Evolutionary conservation across 1,140 invertebrate species (phyloP), one percentile per base, ranked within the genome.

Genomic region (Drosophila quadrilineata): DNA sequence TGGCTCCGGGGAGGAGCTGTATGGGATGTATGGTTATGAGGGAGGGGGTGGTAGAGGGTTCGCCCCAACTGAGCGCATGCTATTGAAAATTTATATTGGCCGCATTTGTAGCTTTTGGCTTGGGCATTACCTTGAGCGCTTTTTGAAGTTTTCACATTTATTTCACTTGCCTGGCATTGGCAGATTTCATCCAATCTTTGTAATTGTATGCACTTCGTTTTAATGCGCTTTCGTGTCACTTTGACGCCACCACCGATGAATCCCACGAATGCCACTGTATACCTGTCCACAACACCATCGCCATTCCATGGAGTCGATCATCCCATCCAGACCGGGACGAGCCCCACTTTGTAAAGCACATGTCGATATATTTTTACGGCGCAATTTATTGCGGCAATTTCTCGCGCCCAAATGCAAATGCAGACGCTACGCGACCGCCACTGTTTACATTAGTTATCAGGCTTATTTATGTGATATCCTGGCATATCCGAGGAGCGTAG

Each of bases 371-470:
- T 85, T 86, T 85, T 86, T 86, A 86, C 71, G 58, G 56, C 43
- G 48, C 56, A 86, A 85, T 85, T 84, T 84, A 84, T 84, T 74
- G 79, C 62, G 70, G 79, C 79, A 84, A 84, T 84, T 84, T 84
- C 74, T 84, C 65, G 60, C 79, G 54, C 79, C 65, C 63, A 85
- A 86, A 84, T 84, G 79, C 80, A 84, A 85, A 85, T 85, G 79
- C 70, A 74, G 53, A 56, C 22, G 31, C 46, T 75, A 75, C 66
- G 71, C 76, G 62, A 71, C 66, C 60, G 40, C 45, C 63, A 56
- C 59, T 85, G 80, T 80, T 85, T 86, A 85, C 79, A 80, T 85
- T 85, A 86, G 79, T 85, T 86, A 85, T 85, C 84, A 77, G 68
- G 62, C 71, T 85, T 85, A 85, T 85, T 85, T 86, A 85, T 85